Evolutionary conservation across 2,797 vertebrate species (phyloP), one percentile per base, ranked within the genome.

Genomic region (Gymnocypris eckloni): DNA sequence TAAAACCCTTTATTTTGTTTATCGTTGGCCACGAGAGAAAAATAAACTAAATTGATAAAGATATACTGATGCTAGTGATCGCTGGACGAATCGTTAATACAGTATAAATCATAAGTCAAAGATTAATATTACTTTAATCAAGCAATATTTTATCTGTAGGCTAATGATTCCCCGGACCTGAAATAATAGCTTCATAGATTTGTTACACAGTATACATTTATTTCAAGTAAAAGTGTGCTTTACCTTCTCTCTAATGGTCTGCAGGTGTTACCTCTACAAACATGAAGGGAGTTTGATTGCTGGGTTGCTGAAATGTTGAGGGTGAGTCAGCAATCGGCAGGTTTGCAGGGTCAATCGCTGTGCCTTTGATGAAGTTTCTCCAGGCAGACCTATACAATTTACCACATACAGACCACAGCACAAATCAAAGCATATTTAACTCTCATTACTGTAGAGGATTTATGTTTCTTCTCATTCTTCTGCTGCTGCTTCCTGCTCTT

Each of bases 331-430:
- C 77, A 79, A 6, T 9, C 39, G 13, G 56, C 56, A 37, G 43
- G 43, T 50, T 80, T 5, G 4, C 43, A 67, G 33, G 48, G 13
- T 80, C 67, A 37, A 43, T 18, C 22, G 3, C 8, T 66, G 41
- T 50, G 66, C 4, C 71, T 73, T 83, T 75, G 70, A 83, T 75
- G 8, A 64, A 83, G 25, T 73, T 82, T 72, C 79, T 81, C 25
- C 25, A n/a, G 45, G 45, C 79, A 81, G 64, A 81, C 25, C 45
- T 48, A 10, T 67, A 5, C 28, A 16, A 66, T 67, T 81, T 69
- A 81, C 43, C 18, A 13, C 59, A 79, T 69, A 8, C 18, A 52
- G 59, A 22, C 59, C 33, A 66, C 61, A 80, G 61, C 10, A 18
- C 43, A 48, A 50, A 33, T 67, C 61, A 39, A 69, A 52, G 18